Base-by-base conservation (phyloP, 2,888 invertebrate genomes). In the Lepidonotus clava region DNA sequence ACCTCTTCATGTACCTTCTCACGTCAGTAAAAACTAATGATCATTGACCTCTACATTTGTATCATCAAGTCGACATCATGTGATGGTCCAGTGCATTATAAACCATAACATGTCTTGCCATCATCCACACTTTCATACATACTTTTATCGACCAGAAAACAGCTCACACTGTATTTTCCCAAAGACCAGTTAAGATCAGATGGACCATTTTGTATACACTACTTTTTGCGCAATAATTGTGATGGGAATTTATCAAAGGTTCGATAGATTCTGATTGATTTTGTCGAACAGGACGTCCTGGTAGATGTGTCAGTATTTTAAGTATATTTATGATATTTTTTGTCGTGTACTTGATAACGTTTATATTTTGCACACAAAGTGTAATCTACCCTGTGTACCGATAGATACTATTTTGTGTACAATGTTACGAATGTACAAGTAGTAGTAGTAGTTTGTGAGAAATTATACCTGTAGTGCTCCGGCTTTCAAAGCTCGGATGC, bases 361-460 rank as follows among this genome's bases (percentile, higher is more conserved):
- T 80, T 80, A 80, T 80, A 80, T 80, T 46, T 80, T 80, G 41
- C 51, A 51, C 80, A 80, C 46, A 28, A 80, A 80, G 80, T 80
- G 80, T 51, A 80, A 80, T 80, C 51, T 41, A 41, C 80, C 46
- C 34, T 80, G 51, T 71, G 38, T 71, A 71, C 38, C 41, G n/a
- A 41, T 41, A 46, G 80, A 80, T 21, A 80, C 80, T 80, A 80
- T 80, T 80, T 80, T 80, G 80, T 80, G 80, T 80, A 80, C 80
- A 41, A 80, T 80, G 46, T 80, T 80, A 80, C 41, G 4, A 28
- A 80, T 80, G 80, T 80, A 80, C 28, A 51, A 46, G 34, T 80
- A 80, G 80, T 71, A 80, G 80, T 71, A 36, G 71, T 71, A 71
- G 71, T 71, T 38, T 61, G 61, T 61, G 71, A n/a, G 38, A 71